Evolutionary conservation across 1,140 invertebrate genomes (phyloP).

Genomic region (Goniozus legneri): DNA sequence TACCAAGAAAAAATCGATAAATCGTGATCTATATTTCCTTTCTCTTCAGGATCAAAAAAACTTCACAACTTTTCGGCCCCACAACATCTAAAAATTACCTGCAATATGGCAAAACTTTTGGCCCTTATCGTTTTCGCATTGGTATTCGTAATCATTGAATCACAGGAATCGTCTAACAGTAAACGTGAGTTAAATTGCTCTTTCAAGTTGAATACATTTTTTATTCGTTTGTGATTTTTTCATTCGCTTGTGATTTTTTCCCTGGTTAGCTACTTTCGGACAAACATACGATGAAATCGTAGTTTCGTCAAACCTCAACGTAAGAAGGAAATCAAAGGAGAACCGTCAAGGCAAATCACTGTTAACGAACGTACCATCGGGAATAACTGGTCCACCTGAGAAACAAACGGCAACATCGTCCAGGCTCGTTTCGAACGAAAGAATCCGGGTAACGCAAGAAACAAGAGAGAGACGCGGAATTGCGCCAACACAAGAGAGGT

Average conservation of each 20-base stretch:
- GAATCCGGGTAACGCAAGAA: conserved; percentile 37
- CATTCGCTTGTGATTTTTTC: not conserved
- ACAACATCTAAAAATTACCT: conserved; percentile 16
- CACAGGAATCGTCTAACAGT: conserved; percentile 28
- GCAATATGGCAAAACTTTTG: conserved; percentile 40
- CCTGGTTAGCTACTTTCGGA: conserved; percentile 35
- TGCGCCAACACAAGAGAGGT: conserved; percentile 31
- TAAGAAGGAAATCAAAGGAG: conserved; percentile 50
- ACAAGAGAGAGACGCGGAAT: conserved; percentile 39
- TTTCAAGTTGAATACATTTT: not conserved
- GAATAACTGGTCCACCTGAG: conserved; percentile 40
- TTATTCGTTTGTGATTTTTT: not conserved
- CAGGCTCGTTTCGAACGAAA: conserved; percentile 43
- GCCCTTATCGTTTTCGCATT: conserved; percentile 33
- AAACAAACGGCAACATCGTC: conserved; percentile 42
- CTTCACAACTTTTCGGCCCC: conserved; percentile 16
- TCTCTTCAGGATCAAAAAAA: conserved; percentile 22
- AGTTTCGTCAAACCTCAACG: conserved; percentile 48
- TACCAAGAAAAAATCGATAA: too few relatives aligned
- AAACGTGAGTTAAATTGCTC: conserved; percentile 34
- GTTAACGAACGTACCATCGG: conserved; percentile 46
- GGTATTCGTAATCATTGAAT: conserved; percentile 35
- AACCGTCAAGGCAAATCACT: conserved; percentile 50
- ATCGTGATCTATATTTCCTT: conserved; percentile 17
- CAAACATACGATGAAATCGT: conserved; percentile 50